Evolutionary conservation across 2,888 invertebrate species (phyloP).

Genomic region (Colletes collaris): DNA sequence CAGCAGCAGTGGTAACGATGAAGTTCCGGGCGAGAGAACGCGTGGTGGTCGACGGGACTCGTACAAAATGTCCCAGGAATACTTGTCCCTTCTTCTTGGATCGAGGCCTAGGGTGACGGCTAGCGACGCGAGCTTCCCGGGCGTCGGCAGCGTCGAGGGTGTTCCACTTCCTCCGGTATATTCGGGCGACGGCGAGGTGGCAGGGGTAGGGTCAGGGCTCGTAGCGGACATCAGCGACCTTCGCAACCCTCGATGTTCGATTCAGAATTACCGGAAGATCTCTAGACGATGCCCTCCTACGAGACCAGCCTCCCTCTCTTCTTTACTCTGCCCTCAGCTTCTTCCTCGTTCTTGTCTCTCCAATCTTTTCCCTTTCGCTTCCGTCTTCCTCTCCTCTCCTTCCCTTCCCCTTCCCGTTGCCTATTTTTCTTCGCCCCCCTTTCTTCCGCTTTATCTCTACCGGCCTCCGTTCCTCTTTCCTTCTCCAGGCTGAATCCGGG

Average conservation of each 20-base stretch:
- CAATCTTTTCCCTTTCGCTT: background rate
- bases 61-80: background rate
- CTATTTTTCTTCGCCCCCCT: conserved; percentile 17
- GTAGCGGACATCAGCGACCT: conserved; percentile 80
- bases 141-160: conserved; percentile 3
- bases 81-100: conserved; percentile 16
- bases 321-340: conserved; percentile 5
- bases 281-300: conserved; percentile 41
- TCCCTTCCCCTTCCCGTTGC: conserved; percentile 40
- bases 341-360: background rate
- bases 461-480: conserved; percentile 22
- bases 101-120: conserved; percentile 7
- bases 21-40: conserved; percentile 65
- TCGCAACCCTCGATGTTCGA: conserved; percentile 59
- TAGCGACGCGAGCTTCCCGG: conserved; percentile 7
- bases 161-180: conserved; percentile 24
- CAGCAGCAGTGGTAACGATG: conserved; percentile 65
- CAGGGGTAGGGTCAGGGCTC: conserved; percentile 65
- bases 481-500: conserved; percentile 18
- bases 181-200: conserved; percentile 49
- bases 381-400: conserved; percentile 13
- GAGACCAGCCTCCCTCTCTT: conserved; percentile 36
- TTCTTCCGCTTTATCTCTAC: conserved; percentile 18
- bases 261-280: conserved; percentile 49
- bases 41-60: conserved; percentile 46